Evolutionary conservation across 2,888 invertebrate species (phyloP).

Genomic region (Linnaemya tessellans): DNA sequence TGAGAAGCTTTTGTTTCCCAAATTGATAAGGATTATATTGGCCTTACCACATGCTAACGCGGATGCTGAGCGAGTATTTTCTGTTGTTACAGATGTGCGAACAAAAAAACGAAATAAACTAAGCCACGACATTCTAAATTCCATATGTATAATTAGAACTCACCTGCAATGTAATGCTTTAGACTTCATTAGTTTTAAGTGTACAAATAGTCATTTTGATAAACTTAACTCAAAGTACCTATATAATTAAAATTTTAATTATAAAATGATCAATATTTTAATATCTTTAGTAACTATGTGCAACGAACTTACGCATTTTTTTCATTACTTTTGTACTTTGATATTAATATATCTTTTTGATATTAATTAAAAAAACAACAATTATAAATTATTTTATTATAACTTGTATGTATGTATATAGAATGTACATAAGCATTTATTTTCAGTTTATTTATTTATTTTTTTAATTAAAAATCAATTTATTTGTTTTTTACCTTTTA

Average conservation of each 20-base stretch:
- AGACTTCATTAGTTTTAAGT: constrained; percentile 13
- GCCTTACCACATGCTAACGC: constrained; percentile 60
- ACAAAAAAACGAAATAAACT: constrained; percentile 55
- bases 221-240: constrained; percentile 2
- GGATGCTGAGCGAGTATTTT: constrained; percentile 63
- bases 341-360: neutral
- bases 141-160: constrained; percentile 32
- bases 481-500: too few species aligned
- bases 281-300: neutral
- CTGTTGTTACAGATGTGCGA: constrained; percentile 62
- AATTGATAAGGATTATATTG: constrained; percentile 30
- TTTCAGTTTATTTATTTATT: neutral
- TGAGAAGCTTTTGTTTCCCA: constrained; percentile 24
- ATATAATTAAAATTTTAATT: constrained; percentile 12
- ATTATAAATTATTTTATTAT: neutral
- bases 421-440: neutral
- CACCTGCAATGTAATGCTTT: neutral
- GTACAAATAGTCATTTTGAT: constrained; percentile 2
- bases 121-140: constrained; percentile 41
- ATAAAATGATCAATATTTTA: neutral
- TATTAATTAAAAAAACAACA: constrained; percentile 4
- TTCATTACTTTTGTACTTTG: neutral
- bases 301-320: neutral
- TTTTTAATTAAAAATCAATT: neutral
- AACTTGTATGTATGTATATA: constrained; percentile 1